Percentiles rank a stretch among this genome's conserved stretches.
Evolutionary conservation across 1,140 invertebrate species (phyloP).

Genomic region (Bombus balteatus): DNA sequence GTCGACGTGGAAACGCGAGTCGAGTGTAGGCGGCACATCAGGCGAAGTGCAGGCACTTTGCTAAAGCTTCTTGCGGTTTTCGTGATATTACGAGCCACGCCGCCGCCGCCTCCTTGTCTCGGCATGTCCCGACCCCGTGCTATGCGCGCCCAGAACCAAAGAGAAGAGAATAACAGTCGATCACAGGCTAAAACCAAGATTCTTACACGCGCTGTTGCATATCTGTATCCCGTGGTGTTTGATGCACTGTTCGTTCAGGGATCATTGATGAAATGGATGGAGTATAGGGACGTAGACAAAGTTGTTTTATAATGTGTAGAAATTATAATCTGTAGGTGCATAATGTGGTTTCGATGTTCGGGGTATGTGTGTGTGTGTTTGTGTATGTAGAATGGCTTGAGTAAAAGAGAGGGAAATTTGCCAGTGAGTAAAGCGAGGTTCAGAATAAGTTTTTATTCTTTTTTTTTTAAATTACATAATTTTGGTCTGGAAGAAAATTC

Average conservation of each 20-base stretch:
- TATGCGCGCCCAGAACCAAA: background rate
- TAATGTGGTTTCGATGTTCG: background rate
- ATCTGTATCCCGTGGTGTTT: background rate
- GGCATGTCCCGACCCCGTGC: conserved; percentile 29
- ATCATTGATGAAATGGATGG: background rate
- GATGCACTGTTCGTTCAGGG: background rate
- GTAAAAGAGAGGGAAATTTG: too few relatives aligned
- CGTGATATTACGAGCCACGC: conserved; percentile 61
- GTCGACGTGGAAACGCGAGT: conserved; percentile 2
- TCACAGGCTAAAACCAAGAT: background rate
- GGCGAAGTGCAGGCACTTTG: conserved; percentile 59
- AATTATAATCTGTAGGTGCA: background rate
- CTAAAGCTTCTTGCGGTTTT: conserved; percentile 67
- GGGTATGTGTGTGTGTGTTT: too few relatives aligned
- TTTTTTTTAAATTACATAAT: background rate
- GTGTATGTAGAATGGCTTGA: too few relatives aligned
- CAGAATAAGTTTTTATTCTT: background rate
- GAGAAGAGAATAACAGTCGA: background rate
- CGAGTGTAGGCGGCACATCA: background rate
- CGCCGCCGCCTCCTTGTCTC: conserved; percentile 28
- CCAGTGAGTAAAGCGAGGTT: too few relatives aligned
- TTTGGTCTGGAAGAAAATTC: background rate
- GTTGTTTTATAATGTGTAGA: background rate
- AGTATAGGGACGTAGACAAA: background rate
- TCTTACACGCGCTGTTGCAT: background rate